phyloP scores from a whole-genome alignment of 2,888 invertebrate species.

The Morinoia aosen region DNA sequence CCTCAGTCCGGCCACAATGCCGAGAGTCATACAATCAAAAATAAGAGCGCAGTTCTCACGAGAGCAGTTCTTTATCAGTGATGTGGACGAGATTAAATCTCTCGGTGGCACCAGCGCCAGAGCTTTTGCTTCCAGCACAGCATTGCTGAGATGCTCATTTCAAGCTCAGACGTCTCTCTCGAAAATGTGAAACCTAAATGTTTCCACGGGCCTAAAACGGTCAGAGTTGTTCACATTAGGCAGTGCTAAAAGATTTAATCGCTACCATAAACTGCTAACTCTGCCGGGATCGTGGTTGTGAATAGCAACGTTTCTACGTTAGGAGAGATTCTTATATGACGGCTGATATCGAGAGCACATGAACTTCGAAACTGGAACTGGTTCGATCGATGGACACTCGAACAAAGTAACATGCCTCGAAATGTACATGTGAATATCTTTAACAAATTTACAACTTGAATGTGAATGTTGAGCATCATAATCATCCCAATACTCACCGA shows the following conservation, averaged over 20 bases:
- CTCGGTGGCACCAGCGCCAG: neutral
- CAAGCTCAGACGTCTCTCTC: neutral
- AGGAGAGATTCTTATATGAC: too few species aligned
- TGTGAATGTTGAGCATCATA: too few species aligned
- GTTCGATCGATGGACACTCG: too few species aligned
- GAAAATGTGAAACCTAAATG: neutral
- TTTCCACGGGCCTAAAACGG: neutral
- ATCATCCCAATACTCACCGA: too few species aligned
- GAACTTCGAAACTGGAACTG: too few species aligned
- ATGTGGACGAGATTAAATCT: constrained; percentile 43
- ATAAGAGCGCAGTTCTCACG: constrained; percentile 24
- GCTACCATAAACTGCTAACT: neutral
- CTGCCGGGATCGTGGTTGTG: neutral
- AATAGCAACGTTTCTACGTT: too few species aligned
- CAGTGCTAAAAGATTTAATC: neutral
- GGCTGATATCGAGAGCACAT: too few species aligned
- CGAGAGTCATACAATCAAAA: constrained; percentile 15
- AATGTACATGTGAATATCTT: too few species aligned
- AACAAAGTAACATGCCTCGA: too few species aligned
- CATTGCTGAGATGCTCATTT: neutral
- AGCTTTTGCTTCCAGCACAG: neutral
- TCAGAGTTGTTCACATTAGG: neutral
- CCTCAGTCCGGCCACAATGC: neutral
- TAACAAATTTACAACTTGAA: too few species aligned
- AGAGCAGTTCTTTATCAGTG: constrained; percentile 3